Evolutionary conservation across 1,140 invertebrate genomes (phyloP).

Genomic region (Stegodyphus dumicola): DNA sequence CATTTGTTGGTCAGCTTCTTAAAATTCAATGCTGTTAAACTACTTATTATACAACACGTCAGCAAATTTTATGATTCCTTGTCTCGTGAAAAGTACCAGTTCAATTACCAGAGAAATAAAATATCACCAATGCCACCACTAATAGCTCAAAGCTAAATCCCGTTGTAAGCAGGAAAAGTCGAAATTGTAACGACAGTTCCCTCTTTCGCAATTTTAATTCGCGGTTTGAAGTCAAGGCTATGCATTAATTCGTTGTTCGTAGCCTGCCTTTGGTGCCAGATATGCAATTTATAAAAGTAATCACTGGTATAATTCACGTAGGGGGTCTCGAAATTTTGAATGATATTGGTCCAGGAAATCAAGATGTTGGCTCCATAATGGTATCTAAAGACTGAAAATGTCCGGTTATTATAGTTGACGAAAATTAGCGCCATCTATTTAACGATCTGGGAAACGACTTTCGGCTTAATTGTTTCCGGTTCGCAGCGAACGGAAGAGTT

Average conservation of each 20-base stretch:
- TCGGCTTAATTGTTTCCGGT: conserved; percentile 56
- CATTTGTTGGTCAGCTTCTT: no score
- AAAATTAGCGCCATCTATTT: conserved; percentile 60
- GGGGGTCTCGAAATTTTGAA: conserved; percentile 47
- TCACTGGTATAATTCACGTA: conserved; percentile 41
- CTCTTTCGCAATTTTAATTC: conserved; percentile 46
- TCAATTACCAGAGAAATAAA: conserved; percentile 1
- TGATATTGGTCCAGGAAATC: conserved; percentile 58
- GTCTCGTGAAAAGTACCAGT: no score
- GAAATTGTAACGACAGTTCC: conserved; percentile 43
- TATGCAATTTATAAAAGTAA: conserved; percentile 58
- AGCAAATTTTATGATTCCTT: no score
- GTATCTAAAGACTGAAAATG: conserved; percentile 60
- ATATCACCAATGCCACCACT: conserved; percentile 41
- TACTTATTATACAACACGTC: no score
- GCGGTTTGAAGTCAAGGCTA: neutral
- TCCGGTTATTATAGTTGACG: conserved; percentile 60
- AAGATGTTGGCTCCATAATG: conserved; percentile 54
- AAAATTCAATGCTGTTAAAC: no score
- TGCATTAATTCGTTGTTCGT: neutral
- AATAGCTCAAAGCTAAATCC: conserved; percentile 15
- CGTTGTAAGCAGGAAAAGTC: conserved; percentile 31
- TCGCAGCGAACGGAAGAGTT: conserved; percentile 42
- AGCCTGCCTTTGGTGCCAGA: neutral
- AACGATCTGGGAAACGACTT: conserved; percentile 53